Base-by-base conservation (phyloP, 23 tunicate species). In the Ciona savignyi region DNA sequence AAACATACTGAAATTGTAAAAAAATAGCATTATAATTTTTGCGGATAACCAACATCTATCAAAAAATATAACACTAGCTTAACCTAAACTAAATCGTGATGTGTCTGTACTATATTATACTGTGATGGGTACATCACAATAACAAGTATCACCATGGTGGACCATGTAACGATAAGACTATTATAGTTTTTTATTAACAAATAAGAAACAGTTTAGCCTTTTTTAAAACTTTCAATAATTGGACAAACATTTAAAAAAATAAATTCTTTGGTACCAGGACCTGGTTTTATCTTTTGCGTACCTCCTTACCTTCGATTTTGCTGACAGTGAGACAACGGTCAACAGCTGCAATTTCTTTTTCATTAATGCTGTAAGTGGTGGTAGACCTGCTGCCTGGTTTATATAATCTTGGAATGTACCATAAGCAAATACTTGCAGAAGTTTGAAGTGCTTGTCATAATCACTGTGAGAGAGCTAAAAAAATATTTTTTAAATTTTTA, bases 321-420 rank as follows among this genome's bases (percentile, higher is more conserved):
- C 75, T 32, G 96, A 82, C 65, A 89, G 33, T 1, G 81, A 48
- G 11, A 87, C 89, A 69, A 89, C 72, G 0, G 96, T 83, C 23
- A 89, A 84, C 66, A 67, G 86, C 30, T 80, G 78, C 29, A 89
- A 51, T 33, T 89, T 89, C 60, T 66, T 83, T n/a, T 74, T 33
- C 96, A 89, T 89, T 2, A 70, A 33, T 23, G 67, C 65, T 22
- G 81, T 72, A 15, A 89, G 51, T 0, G 68, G 30, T 1, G 89
- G 96, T 11, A 89, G 30, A 0, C 56, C 23, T 6, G 70, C 30
- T 31, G 84, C 71, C 35, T 79, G 85, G 3, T 51, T 22, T 29
- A 78, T 34, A 79, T 83, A 89, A 63, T 83, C 89, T 63, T 79
- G 76, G 34, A 66, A 89, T 24, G 85, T 83, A 51, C 96, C 96